These are phyloP conservation scores for Pygoscelis antarcticus DNA, from an alignment of 2,113 vertebrate species.

Conservation along the genomic window DNA sequence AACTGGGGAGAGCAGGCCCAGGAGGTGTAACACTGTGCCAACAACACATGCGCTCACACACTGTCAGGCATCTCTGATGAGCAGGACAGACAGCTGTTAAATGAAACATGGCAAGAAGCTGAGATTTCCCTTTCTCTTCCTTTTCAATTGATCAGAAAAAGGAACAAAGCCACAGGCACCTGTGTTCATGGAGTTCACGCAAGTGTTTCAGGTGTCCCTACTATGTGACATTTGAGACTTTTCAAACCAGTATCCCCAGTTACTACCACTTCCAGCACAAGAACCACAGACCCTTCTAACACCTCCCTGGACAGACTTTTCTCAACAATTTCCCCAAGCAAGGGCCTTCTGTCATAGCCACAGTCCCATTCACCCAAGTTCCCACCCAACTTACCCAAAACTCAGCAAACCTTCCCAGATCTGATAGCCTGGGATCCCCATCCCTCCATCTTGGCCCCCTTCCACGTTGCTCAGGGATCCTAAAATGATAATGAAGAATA, in stretches of 20 bases:
- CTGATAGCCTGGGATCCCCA: neutral
- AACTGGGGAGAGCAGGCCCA: neutral
- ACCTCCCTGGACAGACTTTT: neutral
- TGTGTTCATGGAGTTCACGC: neutral
- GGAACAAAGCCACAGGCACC: neutral
- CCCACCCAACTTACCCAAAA: neutral
- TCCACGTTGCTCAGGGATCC: neutral
- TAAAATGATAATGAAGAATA: neutral
- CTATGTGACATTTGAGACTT: neutral
- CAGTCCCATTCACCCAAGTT: neutral
- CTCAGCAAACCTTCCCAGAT: neutral
- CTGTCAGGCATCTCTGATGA: neutral
- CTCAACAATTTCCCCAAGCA: neutral
- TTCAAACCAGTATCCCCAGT: neutral
- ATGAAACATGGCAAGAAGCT: neutral
- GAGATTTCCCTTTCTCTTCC: neutral
- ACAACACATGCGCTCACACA: neutral
- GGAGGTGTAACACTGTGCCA: neutral
- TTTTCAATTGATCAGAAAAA: neutral
- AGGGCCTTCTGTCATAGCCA: neutral
- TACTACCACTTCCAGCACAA: neutral
- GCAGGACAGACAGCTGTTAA: neutral
- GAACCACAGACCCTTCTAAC: neutral
- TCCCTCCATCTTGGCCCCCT: neutral
- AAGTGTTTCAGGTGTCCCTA: neutral